Conservation (phyloP, 1,140 invertebrate genomes). For the Gonatopus flavifemur region DNA sequence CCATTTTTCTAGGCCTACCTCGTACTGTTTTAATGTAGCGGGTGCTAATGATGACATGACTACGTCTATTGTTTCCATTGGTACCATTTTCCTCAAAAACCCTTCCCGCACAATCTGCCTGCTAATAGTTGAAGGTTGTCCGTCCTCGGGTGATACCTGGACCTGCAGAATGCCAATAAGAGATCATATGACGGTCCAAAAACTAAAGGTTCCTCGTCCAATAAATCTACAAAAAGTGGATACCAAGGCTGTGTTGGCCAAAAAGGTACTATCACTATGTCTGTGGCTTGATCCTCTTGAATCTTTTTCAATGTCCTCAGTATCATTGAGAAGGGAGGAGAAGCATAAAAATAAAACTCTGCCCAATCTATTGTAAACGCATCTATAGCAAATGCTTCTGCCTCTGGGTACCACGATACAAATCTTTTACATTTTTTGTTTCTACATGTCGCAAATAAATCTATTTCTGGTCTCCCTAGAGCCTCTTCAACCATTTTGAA, state of each 20-base stretch:
- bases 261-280: background rate
- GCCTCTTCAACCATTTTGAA: background rate
- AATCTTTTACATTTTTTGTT: background rate
- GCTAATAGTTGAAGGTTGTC: background rate
- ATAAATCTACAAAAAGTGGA: background rate
- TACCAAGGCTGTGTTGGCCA: background rate
- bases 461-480: background rate
- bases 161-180: background rate
- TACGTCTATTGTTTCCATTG: background rate
- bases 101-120: background rate
- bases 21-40: background rate
- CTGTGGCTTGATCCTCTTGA: background rate
- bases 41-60: background rate
- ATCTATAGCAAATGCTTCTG: background rate
- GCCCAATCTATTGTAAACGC: background rate
- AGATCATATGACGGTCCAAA: background rate
- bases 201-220: background rate
- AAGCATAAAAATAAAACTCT: background rate
- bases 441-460: background rate
- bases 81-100: background rate
- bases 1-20: background rate
- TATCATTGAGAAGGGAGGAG: background rate
- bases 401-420: background rate
- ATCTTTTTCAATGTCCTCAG: background rate
- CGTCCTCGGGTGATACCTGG: background rate